Evolutionary conservation across 1,140 invertebrate species (phyloP), one percentile per base, ranked within the genome.

Genomic region (Drosophila teissieri): DNA sequence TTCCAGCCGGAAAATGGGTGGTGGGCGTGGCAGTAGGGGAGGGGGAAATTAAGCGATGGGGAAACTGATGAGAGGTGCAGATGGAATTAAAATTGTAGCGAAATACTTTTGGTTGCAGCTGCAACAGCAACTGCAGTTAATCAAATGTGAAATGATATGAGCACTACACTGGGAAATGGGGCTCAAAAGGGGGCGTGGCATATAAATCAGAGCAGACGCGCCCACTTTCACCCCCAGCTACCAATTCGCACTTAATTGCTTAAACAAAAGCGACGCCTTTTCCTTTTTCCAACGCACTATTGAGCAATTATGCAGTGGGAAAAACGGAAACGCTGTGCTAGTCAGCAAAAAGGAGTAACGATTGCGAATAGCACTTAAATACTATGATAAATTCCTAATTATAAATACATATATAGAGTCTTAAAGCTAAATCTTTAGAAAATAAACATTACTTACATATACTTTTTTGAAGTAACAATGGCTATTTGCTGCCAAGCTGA

Each of bases 71-170:
- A 17, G 22, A 34, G 11, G 14, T 27, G 65, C 39, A 45, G 42
- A 54, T 80, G 15, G 72, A 84, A 86, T 81, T 81, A 86, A 88
- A 88, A 86, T 70, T 86, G 82, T 78, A 75, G 78, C 54, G 64
- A 74, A 80, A 80, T 84, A 73, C 65, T 76, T 80, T 60, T 55
- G 60, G 77, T 46, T 80, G 70, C 75, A 75, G 67, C 69, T 73
- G 78, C 53, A 46, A 44, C 36, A 19, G 67, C 74, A 83, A 81
- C 63, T 85, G 62, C 64, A 78, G 82, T 86, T 86, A 85, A 85
- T 85, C 81, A 85, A 85, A 85, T 86, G 73, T 75, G 56, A 61
- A 77, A 75, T 86, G 81, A 76, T 79, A 81, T 52, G 48, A 54
- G 62, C 61, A 72, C 49, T 56, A 37, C 53, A 24, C 27, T 3